A percentile compares a stretch with the other conserved stretches of the same genome.
phyloP scores from a whole-genome alignment of 2,113 vertebrate genomes.

The Nothoprocta pentlandii region DNA sequence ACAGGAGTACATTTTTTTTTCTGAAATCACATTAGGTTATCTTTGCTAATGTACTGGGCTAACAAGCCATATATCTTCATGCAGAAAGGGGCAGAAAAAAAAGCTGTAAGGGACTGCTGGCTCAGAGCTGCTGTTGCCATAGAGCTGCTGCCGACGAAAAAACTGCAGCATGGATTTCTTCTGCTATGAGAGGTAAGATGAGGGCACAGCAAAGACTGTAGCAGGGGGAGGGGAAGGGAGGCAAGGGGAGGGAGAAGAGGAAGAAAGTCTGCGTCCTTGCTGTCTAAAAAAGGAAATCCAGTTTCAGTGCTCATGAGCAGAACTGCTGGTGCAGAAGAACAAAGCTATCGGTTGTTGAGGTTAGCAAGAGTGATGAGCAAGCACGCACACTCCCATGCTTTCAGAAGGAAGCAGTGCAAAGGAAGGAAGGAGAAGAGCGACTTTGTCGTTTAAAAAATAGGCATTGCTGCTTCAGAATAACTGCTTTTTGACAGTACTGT shows the following conservation, averaged over 20 bases:
- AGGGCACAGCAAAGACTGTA: constrained; percentile 53
- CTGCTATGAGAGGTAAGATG: constrained; percentile 63
- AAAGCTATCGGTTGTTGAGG: constrained; percentile 57
- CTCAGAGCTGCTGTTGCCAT: constrained; percentile 60
- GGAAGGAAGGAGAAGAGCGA: constrained; percentile 5
- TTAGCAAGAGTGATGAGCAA: constrained; percentile 56
- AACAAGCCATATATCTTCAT: not conserved
- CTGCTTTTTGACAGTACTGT: constrained; percentile 23
- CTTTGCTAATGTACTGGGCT: not conserved
- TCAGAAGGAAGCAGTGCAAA: constrained; percentile 36
- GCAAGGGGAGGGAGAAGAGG: constrained; percentile 51
- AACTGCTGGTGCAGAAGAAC: constrained; percentile 60
- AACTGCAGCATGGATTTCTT: constrained; percentile 62
- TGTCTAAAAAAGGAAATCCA: constrained; percentile 72
- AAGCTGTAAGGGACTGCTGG: constrained; percentile 23
- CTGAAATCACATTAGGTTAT: not conserved
- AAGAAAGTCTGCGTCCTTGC: constrained; percentile 59
- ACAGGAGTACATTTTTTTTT: not conserved
- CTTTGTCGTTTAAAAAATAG: constrained; percentile 26
- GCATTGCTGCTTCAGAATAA: constrained; percentile 16
- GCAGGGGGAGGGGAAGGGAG: constrained; percentile 45
- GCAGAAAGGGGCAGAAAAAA: constrained; percentile 25
- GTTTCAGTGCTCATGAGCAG: constrained; percentile 44
- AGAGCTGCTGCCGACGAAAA: constrained; percentile 46
- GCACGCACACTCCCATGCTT: constrained; percentile 8